These are phyloP conservation scores for Tridacna gigas DNA, from an alignment of 2,888 invertebrate species.

Conservation along the genomic window DNA sequence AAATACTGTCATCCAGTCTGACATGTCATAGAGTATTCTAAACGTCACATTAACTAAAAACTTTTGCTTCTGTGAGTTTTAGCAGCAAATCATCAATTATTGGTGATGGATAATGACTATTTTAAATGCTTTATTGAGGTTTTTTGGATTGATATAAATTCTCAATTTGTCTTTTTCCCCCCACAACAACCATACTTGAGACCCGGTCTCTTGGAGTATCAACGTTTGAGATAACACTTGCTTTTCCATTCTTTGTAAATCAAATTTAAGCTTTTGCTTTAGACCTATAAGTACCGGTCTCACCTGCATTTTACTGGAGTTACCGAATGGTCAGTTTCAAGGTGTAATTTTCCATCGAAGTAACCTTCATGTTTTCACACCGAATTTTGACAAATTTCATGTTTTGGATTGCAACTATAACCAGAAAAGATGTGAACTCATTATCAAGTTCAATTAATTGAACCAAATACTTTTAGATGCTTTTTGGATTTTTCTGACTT, in stretches of 20 bases:
- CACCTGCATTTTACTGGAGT: slow-evolving; percentile 45
- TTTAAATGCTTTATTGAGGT: slow-evolving; percentile 38
- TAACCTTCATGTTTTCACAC: slow-evolving; percentile 39
- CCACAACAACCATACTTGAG: slow-evolving; percentile 48
- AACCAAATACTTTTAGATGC: slow-evolving; percentile 3
- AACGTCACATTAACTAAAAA: slow-evolving; percentile 38
- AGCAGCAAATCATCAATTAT: slow-evolving; percentile 32
- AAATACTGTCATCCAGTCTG: slow-evolving; percentile 64
- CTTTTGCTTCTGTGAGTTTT: slow-evolving; percentile 27
- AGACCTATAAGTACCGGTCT: slow-evolving; percentile 45
- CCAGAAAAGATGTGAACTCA: slow-evolving; percentile 15
- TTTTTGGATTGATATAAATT: slow-evolving; percentile 58
- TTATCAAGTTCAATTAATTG: slow-evolving; percentile 11
- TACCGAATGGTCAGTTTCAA: slow-evolving; percentile 43
- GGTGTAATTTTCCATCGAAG: slow-evolving; percentile 44
- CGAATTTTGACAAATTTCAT: slow-evolving; percentile 26
- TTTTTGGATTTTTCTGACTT: slow-evolving; percentile 31
- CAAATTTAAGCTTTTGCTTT: slow-evolving; percentile 39
- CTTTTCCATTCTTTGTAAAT: slow-evolving; percentile 38
- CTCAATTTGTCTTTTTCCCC: slow-evolving; percentile 34
- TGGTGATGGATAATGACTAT: slow-evolving; percentile 32
- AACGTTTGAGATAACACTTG: slow-evolving; percentile 26
- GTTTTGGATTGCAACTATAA: slow-evolving; percentile 3
- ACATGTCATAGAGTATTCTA: slow-evolving; percentile 65
- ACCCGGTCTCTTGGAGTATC: slow-evolving; percentile 57